Evolutionary conservation across 2,888 invertebrate species (phyloP).

Genomic region (Plagodis dolabraria): DNA sequence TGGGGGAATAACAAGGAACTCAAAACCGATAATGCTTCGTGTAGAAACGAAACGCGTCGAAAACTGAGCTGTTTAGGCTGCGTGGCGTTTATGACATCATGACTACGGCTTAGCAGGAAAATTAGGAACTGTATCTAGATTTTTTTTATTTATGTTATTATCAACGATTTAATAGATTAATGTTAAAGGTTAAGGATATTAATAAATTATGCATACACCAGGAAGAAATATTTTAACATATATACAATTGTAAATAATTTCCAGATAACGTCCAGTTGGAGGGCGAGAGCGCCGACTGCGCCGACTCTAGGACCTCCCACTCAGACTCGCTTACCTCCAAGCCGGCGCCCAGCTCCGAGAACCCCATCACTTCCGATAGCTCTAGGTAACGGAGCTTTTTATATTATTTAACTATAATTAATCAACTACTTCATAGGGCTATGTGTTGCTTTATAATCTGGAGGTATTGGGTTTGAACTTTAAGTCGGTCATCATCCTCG

Average conservation of each 20-base stretch:
- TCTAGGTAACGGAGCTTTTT: slow-evolving; percentile 65
- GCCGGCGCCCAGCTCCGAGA: slow-evolving; percentile 76
- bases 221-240: too few species aligned
- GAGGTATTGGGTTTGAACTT: background rate
- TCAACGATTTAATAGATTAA: too few species aligned
- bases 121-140: too few species aligned
- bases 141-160: too few species aligned
- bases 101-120: too few species aligned
- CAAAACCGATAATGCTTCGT: too few species aligned
- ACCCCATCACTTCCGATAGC: slow-evolving; percentile 74
- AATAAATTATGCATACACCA: too few species aligned
- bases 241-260: background rate
- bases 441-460: background rate
- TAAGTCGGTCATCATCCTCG: background rate
- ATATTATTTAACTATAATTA: background rate
- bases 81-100: too few species aligned
- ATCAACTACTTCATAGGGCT: background rate
- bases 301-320: slow-evolving; percentile 73
- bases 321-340: slow-evolving; percentile 76
- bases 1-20: too few species aligned
- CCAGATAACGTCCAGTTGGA: slow-evolving; percentile 66
- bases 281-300: slow-evolving; percentile 74
- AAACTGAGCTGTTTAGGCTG: too few species aligned
- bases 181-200: too few species aligned
- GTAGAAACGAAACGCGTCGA: too few species aligned